Conservation (phyloP, 2,113 vertebrate genomes). For the Lophotis ruficrista region DNA sequence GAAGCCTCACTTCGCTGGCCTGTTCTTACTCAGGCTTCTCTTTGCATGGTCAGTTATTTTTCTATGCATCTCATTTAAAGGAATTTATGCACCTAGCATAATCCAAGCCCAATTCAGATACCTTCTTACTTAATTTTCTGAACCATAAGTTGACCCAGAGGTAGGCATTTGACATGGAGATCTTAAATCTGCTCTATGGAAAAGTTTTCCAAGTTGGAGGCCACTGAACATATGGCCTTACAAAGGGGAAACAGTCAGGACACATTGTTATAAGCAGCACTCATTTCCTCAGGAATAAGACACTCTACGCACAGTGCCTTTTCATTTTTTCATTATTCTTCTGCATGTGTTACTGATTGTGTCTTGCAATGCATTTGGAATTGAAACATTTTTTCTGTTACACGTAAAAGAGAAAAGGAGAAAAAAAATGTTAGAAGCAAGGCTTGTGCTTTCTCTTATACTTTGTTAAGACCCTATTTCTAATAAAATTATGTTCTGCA, state of each 20-base stretch:
- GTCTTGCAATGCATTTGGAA: neutral
- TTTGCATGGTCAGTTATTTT: neutral
- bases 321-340: neutral
- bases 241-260: neutral
- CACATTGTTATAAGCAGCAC: neutral
- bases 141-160: neutral
- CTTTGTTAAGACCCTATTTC: neutral
- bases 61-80: neutral
- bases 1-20: neutral
- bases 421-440: neutral
- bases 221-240: neutral
- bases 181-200: neutral
- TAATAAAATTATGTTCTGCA: neutral
- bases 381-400: neutral
- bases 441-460: neutral
- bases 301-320: neutral
- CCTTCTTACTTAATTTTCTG: neutral
- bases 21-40: neutral
- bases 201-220: neutral
- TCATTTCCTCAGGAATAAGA: neutral
- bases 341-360: neutral
- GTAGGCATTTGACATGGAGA: neutral
- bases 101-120: neutral
- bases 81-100: neutral
- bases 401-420: neutral